phyloP scores from a whole-genome alignment of 1,140 invertebrate genomes.

The Lepidurus apus region DNA sequence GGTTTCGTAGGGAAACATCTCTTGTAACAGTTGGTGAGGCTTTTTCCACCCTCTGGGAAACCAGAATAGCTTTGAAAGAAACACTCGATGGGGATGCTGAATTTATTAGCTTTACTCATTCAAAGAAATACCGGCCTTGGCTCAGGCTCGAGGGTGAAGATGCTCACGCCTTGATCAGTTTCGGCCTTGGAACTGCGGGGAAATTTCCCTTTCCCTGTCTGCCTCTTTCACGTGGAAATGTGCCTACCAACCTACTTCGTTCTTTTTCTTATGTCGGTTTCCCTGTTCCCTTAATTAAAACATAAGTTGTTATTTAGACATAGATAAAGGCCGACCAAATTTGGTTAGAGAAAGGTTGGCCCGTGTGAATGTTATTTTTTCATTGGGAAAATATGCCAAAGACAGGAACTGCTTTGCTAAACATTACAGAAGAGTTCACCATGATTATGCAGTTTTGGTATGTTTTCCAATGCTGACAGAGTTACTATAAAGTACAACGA shows the following conservation, averaged over 20 bases:
- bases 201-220: not conserved
- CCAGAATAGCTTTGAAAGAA: not conserved
- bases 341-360: not conserved
- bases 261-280: not conserved
- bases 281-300: not conserved
- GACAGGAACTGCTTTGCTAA: not conserved
- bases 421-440: not conserved
- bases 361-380: not conserved
- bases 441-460: not conserved
- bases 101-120: conserved; percentile 8
- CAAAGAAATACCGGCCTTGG: conserved; percentile 16
- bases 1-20: not conserved
- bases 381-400: no score
- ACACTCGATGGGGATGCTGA: not conserved
- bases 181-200: not conserved
- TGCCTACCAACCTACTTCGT: conserved; percentile 2
- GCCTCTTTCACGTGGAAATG: conserved; percentile 1
- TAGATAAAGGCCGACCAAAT: not conserved
- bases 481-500: not conserved
- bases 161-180: not conserved
- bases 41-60: not conserved
- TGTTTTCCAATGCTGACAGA: not conserved
- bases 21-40: not conserved
- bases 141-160: not conserved
- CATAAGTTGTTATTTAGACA: not conserved